Evolutionary conservation across 2,113 vertebrate species (phyloP).

Genomic region (Istiophorus platypterus): DNA sequence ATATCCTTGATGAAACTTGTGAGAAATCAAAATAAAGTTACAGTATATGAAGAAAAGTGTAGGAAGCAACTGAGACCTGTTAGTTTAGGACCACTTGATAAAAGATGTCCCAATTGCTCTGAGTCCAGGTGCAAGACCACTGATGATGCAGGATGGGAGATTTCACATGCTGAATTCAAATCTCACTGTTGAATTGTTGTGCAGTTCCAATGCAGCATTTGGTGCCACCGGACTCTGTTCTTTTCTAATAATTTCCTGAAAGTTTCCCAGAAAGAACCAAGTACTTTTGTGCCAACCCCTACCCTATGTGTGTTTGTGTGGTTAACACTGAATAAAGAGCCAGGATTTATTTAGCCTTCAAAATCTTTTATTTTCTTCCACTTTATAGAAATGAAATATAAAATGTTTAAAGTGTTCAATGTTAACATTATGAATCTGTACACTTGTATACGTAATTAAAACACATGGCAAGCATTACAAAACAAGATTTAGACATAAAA

Average conservation of each 20-base stretch:
- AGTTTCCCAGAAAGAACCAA: too few species aligned
- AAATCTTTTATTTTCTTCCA: slow-evolving; percentile 56
- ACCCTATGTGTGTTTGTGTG: too few species aligned
- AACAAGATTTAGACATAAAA: slow-evolving; percentile 17
- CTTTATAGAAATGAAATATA: slow-evolving; percentile 46
- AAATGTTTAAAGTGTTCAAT: slow-evolving; percentile 29
- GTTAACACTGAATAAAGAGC: not conserved
- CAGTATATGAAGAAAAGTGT: not conserved
- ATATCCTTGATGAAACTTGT: not conserved
- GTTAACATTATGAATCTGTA: slow-evolving; percentile 31
- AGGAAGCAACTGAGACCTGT: not conserved
- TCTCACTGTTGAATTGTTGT: not conserved
- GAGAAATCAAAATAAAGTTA: not conserved
- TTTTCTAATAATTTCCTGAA: not conserved
- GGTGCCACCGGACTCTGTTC: not conserved
- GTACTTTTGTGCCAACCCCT: too few species aligned
- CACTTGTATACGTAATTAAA: slow-evolving; percentile 34
- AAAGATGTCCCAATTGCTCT: too few species aligned
- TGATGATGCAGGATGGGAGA: not conserved
- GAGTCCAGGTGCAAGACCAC: not conserved
- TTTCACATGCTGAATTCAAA: not conserved
- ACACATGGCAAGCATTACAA: slow-evolving; percentile 16
- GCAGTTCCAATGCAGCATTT: not conserved
- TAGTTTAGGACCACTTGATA: too few species aligned
- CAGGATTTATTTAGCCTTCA: not conserved